phyloP scores from a whole-genome alignment of 53 echinoderm and acorn worm genomes.

The Glandiceps talaboti region DNA sequence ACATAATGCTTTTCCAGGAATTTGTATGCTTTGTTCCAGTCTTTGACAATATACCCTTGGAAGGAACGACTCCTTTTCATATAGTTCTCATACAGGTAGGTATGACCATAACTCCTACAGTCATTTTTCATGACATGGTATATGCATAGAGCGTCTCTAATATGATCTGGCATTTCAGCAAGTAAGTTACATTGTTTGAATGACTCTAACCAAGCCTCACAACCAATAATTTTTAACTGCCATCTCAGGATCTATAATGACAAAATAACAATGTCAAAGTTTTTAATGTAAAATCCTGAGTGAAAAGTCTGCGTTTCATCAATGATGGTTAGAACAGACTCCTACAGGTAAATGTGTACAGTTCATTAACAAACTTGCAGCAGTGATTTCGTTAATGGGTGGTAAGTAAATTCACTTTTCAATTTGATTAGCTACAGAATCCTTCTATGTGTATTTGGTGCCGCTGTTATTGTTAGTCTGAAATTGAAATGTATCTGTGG shows the following conservation, averaged over 20 bases:
- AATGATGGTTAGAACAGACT: too few relatives aligned
- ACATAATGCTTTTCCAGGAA: constrained; percentile 5
- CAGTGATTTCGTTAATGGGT: too few relatives aligned
- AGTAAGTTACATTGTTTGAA: constrained; percentile 4
- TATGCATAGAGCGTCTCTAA: constrained; percentile 6
- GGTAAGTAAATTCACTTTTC: too few relatives aligned
- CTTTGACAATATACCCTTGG: constrained; percentile 5
- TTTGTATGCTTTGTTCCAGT: constrained; percentile 3
- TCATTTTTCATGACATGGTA: constrained; percentile 12
- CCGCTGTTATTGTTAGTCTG: too few relatives aligned
- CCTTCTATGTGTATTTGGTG: too few relatives aligned
- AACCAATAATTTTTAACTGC: neutral
- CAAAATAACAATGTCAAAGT: too few relatives aligned
- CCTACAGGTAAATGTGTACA: too few relatives aligned
- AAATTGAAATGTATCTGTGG: too few relatives aligned
- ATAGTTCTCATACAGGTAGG: constrained; percentile 10
- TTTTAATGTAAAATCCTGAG: too few relatives aligned
- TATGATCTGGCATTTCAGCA: constrained; percentile 3
- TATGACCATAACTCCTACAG: constrained; percentile 4
- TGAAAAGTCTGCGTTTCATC: too few relatives aligned
- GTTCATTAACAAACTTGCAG: too few relatives aligned
- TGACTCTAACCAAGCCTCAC: constrained; percentile 1
- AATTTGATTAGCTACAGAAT: too few relatives aligned
- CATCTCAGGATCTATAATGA: neutral
- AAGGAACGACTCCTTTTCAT: neutral